Evolutionary conservation across 2,888 invertebrate species (phyloP).

Genomic region (Lymantria dispar): DNA sequence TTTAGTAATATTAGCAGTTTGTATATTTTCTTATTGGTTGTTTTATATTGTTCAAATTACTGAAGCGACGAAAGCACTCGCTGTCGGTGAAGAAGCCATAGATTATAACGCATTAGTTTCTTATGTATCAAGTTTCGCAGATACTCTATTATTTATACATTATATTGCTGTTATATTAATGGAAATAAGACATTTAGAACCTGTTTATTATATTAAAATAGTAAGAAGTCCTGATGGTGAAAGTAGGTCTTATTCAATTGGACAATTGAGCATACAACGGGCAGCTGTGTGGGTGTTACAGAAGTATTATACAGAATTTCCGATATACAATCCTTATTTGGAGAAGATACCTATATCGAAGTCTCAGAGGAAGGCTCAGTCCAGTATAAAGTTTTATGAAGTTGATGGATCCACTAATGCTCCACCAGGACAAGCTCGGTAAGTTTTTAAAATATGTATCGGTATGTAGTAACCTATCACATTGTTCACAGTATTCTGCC

Average conservation of each 20-base stretch:
- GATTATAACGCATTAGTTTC: slow-evolving; percentile 95
- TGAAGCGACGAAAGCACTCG: slow-evolving; percentile 90
- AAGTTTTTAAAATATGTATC: slow-evolving; percentile 17
- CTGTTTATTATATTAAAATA: slow-evolving; percentile 94
- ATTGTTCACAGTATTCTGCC: too few relatives aligned
- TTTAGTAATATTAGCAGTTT: slow-evolving; percentile 93
- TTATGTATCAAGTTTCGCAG: slow-evolving; percentile 95
- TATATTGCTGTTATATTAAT: slow-evolving; percentile 96
- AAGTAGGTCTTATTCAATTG: slow-evolving; percentile 93
- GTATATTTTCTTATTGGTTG: slow-evolving; percentile 98
- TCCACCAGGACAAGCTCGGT: slow-evolving; percentile 87
- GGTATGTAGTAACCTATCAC: background rate
- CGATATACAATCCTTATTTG: slow-evolving; percentile 97
- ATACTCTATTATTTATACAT: slow-evolving; percentile 96
- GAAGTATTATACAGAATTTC: slow-evolving; percentile 97
- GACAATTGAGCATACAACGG: slow-evolving; percentile 95
- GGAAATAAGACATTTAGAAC: slow-evolving; percentile 95
- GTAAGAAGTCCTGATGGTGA: slow-evolving; percentile 98
- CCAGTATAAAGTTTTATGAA: slow-evolving; percentile 98
- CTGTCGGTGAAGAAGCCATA: slow-evolving; percentile 89
- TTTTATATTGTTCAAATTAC: slow-evolving; percentile 97
- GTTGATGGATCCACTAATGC: slow-evolving; percentile 91
- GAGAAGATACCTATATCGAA: slow-evolving; percentile 95
- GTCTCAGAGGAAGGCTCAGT: slow-evolving; percentile 88
- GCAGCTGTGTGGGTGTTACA: slow-evolving; percentile 97